A percentile compares a stretch with the other conserved stretches of the same genome.
phyloP scores from a whole-genome alignment of 2,888 invertebrate genomes.

The Drosophila villosipedis region DNA sequence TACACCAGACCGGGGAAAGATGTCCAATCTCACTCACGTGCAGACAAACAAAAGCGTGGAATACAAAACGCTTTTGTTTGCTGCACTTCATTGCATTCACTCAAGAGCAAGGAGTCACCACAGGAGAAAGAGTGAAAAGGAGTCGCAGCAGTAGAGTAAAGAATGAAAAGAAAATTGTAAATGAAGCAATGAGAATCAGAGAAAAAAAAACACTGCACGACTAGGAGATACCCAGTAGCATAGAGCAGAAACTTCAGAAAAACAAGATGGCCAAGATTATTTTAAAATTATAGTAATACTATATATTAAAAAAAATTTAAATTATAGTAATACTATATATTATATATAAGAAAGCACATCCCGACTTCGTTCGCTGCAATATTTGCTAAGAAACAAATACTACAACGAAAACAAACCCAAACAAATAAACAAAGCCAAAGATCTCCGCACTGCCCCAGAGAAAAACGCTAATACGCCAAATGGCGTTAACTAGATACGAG shows the following conservation, averaged over 20 bases:
- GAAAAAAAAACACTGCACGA: slow-evolving; percentile 5
- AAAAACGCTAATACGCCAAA: background rate
- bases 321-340: too few species aligned
- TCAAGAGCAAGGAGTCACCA: slow-evolving; percentile 26
- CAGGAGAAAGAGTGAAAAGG: background rate
- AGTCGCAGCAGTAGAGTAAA: background rate
- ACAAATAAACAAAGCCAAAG: background rate
- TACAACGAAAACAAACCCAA: background rate
- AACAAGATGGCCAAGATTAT: background rate
- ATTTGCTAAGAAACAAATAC: background rate
- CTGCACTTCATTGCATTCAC: slow-evolving; percentile 73
- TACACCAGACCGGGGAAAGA: background rate
- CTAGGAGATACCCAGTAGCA: slow-evolving; percentile 15
- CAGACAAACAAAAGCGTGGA: slow-evolving; percentile 67
- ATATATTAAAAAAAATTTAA: too few species aligned
- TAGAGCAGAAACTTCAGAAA: background rate
- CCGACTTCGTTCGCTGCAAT: background rate
- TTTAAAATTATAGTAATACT: background rate
- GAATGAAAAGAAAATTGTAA: slow-evolving; percentile 26
- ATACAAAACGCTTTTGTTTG: slow-evolving; percentile 67
- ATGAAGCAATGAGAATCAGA: slow-evolving; percentile 34
- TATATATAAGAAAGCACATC: background rate
- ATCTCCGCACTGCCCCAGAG: background rate
- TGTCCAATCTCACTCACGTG: slow-evolving; percentile 59
- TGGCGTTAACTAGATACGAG: background rate